phyloP scores from a whole-genome alignment of 2,113 vertebrate genomes.

The Struthio camelus region DNA sequence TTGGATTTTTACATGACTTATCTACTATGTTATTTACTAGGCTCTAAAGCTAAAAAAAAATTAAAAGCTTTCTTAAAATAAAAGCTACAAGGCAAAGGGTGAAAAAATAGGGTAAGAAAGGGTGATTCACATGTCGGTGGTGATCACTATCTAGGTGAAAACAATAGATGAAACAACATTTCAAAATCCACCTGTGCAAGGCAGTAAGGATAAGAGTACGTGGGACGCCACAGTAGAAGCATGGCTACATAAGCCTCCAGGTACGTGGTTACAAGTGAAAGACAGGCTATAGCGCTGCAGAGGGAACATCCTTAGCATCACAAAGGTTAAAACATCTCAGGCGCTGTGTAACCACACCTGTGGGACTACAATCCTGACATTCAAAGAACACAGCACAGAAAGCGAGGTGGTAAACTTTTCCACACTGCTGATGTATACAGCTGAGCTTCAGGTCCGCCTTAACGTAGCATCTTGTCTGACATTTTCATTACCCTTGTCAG shows the following conservation, averaged over 20 bases:
- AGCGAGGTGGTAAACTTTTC: neutral
- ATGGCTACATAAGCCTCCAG: neutral
- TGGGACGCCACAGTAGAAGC: neutral
- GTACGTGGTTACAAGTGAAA: neutral
- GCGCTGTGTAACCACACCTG: fast-evolving
- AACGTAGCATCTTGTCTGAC: neutral
- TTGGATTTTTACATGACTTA: neutral
- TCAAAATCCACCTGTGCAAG: neutral
- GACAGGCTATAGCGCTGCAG: neutral
- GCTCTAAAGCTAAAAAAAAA: neutral
- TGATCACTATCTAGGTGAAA: neutral
- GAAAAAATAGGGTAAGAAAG: neutral
- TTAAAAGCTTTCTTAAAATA: neutral
- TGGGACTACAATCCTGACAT: neutral
- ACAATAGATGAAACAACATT: neutral
- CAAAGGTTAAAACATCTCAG: neutral
- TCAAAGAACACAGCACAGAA: neutral
- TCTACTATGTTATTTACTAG: neutral
- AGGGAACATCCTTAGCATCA: neutral
- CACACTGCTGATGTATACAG: neutral
- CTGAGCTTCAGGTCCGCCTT: neutral
- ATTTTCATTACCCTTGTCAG: neutral
- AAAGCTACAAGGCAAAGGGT: neutral
- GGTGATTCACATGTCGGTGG: neutral
- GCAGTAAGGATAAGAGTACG: neutral